Evolutionary conservation across 1,140 invertebrate species (phyloP).

Genomic region (Dreissena rostriformis): DNA sequence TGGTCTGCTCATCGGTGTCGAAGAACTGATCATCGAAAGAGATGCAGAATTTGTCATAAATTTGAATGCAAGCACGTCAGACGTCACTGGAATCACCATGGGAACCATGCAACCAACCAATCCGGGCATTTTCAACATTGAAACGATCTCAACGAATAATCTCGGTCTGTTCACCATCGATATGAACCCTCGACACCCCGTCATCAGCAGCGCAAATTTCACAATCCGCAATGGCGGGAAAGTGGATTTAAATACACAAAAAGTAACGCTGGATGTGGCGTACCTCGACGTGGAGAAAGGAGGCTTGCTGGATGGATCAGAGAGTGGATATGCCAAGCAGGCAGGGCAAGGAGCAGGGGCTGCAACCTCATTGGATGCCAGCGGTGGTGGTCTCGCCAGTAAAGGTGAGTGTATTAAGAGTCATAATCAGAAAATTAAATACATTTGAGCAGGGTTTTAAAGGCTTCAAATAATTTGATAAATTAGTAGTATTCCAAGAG

Average conservation of each 20-base stretch:
- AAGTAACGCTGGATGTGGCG: conserved; percentile 38
- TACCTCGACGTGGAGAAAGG: conserved; percentile 62
- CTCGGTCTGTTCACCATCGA: conserved; percentile 59
- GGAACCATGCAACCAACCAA: conserved; percentile 32
- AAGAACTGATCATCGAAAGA: conserved; percentile 67
- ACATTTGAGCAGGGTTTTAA: too few species aligned
- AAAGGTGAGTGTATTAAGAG: conserved; percentile 44
- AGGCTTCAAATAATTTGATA: too few species aligned
- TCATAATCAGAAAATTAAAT: too few species aligned
- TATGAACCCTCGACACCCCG: conserved; percentile 54
- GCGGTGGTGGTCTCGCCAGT: conserved; percentile 67
- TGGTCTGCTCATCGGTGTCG: conserved; percentile 67
- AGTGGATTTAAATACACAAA: conserved; percentile 43
- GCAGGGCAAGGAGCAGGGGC: conserved; percentile 62
- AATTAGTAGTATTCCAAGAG: too few species aligned
- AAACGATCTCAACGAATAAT: conserved; percentile 64
- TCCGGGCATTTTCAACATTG: conserved; percentile 60
- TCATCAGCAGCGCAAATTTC: conserved; percentile 46
- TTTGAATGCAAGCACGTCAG: conserved; percentile 55
- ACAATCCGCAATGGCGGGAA: conserved; percentile 66
- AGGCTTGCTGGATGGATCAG: conserved; percentile 61
- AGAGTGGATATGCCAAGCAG: conserved; percentile 53
- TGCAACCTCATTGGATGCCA: conserved; percentile 42
- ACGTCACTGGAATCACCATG: conserved; percentile 24
- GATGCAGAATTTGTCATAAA: conserved; percentile 40